Evolutionary conservation across 1,140 invertebrate genomes (phyloP), one percentile per base, ranked within the genome.

Genomic region (Whitmania pigra): DNA sequence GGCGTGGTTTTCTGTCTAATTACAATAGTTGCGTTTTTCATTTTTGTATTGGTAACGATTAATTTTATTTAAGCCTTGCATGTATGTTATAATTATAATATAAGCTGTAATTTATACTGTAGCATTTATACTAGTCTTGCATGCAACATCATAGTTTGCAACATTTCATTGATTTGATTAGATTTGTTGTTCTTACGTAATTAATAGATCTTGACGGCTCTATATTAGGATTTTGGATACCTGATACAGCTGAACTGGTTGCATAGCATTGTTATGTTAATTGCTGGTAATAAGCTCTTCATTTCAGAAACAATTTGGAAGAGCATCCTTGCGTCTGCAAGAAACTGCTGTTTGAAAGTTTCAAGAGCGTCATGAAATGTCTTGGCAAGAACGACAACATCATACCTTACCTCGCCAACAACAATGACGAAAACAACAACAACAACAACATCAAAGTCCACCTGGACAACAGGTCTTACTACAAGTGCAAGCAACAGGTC

Each of bases 391-490:
- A n/a, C 15, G 22, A 63, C 22, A 63, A 13, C 57, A 60, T 9
- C 5, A 13, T 25, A 22, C 9, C 11, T 31, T 25, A n/a, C 57
- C 0, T 25, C 20, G 27, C 5, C n/a, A 25, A 40, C 22, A 68
- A n/a, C 31, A 68, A 9, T 40, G 40, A 43, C 67, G 25, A 43
- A 6, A 31, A 13, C 67, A 68, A 43, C 67, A 68, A 18, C 67
- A 68, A n/a, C 67, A 68, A 22, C 27, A 68, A 43, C 67, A 68
- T 11, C 67, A 31, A 43, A 22, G 36, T 11, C 67, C 22, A 43
- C 25, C 22, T 22, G 22, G 36, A 43, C 67, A 68, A n/a, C 67
- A 68, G 25, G 13, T 68, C 67, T 17, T 68, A 68, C 67, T 68
- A 31, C 67, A 43, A 7, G n/a, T 29, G 20, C 13, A 68, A 68